Evolutionary conservation across 2,113 vertebrate species (phyloP).

Genomic region (Tor tambroides): DNA sequence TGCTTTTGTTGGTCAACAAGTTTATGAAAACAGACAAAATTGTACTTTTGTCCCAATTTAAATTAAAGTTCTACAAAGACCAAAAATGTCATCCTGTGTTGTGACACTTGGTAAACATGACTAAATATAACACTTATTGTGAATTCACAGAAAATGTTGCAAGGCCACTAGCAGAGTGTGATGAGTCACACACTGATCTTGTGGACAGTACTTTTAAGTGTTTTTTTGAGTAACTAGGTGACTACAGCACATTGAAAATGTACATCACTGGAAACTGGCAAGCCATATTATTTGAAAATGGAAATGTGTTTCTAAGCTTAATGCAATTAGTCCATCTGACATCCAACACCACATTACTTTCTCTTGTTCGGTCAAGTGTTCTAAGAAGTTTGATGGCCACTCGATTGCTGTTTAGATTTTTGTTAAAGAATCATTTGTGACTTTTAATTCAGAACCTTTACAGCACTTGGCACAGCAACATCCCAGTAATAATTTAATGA

Average conservation of each 20-base stretch:
- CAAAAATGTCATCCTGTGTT: not conserved
- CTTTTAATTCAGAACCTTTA: not conserved
- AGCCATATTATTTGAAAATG: not conserved
- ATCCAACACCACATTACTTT: not conserved
- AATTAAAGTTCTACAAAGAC: slow-evolving; percentile 41
- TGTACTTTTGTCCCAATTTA: slow-evolving; percentile 39
- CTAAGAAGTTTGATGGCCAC: not conserved
- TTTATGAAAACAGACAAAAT: slow-evolving; percentile 46
- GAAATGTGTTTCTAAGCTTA: not conserved
- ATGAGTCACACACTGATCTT: not conserved
- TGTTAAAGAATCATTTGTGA: not conserved
- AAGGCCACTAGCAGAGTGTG: not conserved
- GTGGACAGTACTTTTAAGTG: not conserved
- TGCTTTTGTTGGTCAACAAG: slow-evolving; percentile 12
- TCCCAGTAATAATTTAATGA: not conserved
- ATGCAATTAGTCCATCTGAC: not conserved
- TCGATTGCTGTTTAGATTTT: not conserved
- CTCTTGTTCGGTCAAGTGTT: not conserved
- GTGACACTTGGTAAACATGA: not conserved
- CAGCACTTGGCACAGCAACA: not conserved
- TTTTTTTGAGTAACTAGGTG: too few species aligned
- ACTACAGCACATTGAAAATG: not conserved
- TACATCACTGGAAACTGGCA: not conserved
- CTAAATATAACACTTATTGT: not conserved
- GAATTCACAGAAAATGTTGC: not conserved